Percentiles rank a stretch among this genome's conserved stretches.
Evolutionary conservation across 2,113 vertebrate genomes (phyloP).

Genomic region (Semnornis frantzii): DNA sequence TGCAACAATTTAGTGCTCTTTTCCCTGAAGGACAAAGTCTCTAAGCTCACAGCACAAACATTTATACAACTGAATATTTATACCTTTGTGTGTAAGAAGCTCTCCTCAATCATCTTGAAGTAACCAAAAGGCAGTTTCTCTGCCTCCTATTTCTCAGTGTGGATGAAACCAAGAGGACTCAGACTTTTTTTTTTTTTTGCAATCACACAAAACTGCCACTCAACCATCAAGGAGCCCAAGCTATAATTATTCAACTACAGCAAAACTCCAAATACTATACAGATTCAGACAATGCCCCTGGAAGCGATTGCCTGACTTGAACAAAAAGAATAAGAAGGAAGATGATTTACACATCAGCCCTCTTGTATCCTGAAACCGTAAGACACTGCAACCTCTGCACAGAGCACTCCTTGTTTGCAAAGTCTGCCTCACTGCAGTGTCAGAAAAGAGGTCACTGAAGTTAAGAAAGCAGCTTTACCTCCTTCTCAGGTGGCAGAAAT

Average conservation of each 20-base stretch:
- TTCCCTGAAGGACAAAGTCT: not conserved
- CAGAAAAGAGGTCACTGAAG: not conserved
- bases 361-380: not conserved
- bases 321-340: not conserved
- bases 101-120: not conserved
- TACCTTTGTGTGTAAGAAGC: not conserved
- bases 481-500: not conserved
- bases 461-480: not conserved
- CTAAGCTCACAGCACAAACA: not conserved
- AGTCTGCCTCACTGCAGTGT: not conserved
- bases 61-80: not conserved
- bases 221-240: not conserved
- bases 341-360: not conserved
- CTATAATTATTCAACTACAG: not conserved
- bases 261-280: not conserved
- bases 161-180: not conserved
- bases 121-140: not conserved
- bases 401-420: not conserved
- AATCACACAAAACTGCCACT: not conserved
- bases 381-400: not conserved
- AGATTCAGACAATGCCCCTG: not conserved
- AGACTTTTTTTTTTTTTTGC: not conserved
- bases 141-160: not conserved
- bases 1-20: not conserved
- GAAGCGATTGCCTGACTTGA: not conserved